phyloP scores from a whole-genome alignment of 37 sponge, comb jelly and placozoan species.

The Lycopodina hypogea region DNA sequence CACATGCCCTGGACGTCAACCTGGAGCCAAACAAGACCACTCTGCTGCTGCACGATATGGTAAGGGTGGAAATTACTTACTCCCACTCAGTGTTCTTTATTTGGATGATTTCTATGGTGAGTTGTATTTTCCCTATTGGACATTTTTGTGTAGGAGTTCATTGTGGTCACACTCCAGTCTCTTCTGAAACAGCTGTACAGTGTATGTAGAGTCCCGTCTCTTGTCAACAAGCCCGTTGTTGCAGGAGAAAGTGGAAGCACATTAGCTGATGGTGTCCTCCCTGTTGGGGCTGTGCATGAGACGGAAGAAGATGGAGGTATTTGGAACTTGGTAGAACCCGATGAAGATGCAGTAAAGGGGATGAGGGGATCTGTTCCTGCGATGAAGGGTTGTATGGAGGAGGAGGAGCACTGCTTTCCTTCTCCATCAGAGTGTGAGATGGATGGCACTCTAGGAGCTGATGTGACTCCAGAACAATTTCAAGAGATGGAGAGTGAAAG shows the following conservation, averaged over 20 bases:
- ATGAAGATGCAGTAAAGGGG: no score
- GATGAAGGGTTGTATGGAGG: background rate
- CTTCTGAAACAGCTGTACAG: constrained; percentile 20
- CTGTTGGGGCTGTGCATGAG: background rate
- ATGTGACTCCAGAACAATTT: background rate
- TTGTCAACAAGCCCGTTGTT: background rate
- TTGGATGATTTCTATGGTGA: background rate
- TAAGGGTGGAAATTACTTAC: background rate
- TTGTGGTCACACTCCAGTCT: constrained; percentile 13
- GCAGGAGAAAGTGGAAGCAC: background rate
- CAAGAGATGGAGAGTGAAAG: background rate
- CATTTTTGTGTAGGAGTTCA: constrained; percentile 19
- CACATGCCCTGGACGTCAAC: constrained; percentile 59
- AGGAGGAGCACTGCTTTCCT: background rate
- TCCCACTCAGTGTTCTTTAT: no score
- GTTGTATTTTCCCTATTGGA: background rate
- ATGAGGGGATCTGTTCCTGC: background rate
- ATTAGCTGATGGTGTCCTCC: no score
- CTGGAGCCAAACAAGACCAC: constrained; percentile 63
- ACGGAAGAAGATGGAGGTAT: no score
- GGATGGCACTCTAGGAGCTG: background rate
- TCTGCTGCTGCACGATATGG: constrained; percentile 48
- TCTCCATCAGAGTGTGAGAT: background rate
- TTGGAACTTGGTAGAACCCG: no score
- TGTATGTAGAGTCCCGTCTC: background rate